phyloP scores from a whole-genome alignment of 1,140 invertebrate genomes.

The Chlorops oryzae region DNA sequence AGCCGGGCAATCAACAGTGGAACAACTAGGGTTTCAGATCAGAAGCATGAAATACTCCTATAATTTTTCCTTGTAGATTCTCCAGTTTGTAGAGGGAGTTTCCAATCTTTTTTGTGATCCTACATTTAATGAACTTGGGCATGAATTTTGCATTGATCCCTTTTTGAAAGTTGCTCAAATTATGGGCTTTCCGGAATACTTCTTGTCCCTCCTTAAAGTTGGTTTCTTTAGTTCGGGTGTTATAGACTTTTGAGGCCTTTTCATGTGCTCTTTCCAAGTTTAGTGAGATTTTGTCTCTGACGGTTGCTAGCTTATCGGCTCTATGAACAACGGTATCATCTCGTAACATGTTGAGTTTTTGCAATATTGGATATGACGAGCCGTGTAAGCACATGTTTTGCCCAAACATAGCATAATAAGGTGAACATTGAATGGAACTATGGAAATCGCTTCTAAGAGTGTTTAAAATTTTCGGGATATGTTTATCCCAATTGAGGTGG shows the following conservation, averaged over 20 bases:
- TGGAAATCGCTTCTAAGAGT: slow-evolving; percentile 5
- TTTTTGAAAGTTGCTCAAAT: slow-evolving; percentile 8
- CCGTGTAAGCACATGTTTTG: slow-evolving; percentile 2
- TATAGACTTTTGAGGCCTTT: slow-evolving; percentile 6
- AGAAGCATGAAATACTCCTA: slow-evolving; percentile 2
- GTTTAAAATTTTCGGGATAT: slow-evolving; percentile 6
- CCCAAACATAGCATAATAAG: slow-evolving; percentile 5
- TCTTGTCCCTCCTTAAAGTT: slow-evolving; percentile 5
- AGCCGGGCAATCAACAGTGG: too few species aligned
- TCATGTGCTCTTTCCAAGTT: background rate
- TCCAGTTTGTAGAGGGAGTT: slow-evolving; percentile 3
- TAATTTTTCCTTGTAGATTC: slow-evolving; percentile 4
- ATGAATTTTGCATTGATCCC: slow-evolving; percentile 12
- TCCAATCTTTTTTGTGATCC: slow-evolving; percentile 6
- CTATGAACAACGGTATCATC: background rate
- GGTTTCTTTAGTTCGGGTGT: slow-evolving; percentile 1
- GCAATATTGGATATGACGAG: background rate
- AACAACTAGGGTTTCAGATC: too few species aligned
- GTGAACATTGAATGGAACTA: background rate
- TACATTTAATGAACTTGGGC: slow-evolving; percentile 7
- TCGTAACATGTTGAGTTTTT: background rate
- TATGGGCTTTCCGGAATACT: slow-evolving; percentile 3
- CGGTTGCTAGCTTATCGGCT: background rate
- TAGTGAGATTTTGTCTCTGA: background rate
- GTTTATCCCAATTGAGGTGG: slow-evolving; percentile 13